Conservation (phyloP, 1,140 invertebrate species). For the Philotrypesis tridentata region DNA sequence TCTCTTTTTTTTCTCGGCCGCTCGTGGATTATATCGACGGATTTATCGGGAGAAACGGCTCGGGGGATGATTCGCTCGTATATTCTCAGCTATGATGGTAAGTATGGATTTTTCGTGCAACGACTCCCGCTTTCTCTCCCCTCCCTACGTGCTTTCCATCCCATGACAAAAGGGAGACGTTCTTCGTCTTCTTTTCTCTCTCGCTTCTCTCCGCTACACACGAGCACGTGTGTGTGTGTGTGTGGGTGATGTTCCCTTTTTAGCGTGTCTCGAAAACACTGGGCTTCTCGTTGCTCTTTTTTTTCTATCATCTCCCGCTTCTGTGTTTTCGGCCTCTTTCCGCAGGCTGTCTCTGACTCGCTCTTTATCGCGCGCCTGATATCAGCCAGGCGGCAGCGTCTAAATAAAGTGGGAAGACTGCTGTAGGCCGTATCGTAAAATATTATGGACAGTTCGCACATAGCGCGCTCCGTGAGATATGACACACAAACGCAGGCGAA, state of each 20-base stretch:
- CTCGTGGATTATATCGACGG: conserved; percentile 17
- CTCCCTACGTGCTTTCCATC: neutral
- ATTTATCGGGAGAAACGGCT: conserved; percentile 39
- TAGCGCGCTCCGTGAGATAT: neutral
- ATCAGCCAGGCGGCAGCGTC: conserved; percentile 3
- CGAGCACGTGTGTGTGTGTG: neutral
- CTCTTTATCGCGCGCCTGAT: neutral
- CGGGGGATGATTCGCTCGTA: conserved; percentile 34
- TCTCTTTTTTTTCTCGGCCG: conserved; percentile 7
- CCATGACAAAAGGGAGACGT: conserved; percentile 14
- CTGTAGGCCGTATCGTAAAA: conserved; percentile 8
- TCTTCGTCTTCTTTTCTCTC: conserved; percentile 6
- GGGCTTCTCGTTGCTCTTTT: neutral
- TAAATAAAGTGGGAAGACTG: neutral
- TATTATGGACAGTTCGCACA: neutral
- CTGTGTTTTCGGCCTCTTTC: neutral
- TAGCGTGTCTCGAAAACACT: neutral
- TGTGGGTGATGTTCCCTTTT: neutral
- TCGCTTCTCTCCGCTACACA: neutral
- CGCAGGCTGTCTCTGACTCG: no score
- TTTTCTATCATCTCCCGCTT: neutral
- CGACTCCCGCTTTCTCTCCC: neutral
- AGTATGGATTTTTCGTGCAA: conserved; percentile 38
- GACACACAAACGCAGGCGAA: no score
- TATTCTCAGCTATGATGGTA: conserved; percentile 34